phyloP scores from a whole-genome alignment of 2,888 invertebrate species.

The Terebella lapidaria region DNA sequence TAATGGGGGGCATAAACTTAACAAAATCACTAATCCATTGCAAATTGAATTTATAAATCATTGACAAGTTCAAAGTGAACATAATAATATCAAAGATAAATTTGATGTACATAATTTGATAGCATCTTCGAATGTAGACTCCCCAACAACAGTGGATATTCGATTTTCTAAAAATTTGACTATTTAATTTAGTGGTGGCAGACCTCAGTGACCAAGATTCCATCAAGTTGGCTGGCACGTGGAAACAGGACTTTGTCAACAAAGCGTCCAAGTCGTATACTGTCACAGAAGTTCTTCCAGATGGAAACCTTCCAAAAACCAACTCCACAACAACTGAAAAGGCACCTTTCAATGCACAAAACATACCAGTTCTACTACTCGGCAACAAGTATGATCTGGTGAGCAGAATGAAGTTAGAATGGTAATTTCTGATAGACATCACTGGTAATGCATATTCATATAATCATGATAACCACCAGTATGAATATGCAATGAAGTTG shows the following conservation, averaged over 20 bases:
- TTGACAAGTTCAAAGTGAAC: neutral
- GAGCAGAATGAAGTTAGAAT: too few relatives aligned
- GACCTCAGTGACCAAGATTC: constrained; percentile 7
- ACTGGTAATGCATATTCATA: too few relatives aligned
- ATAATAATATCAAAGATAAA: neutral
- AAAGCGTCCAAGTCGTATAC: neutral
- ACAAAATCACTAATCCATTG: too few relatives aligned
- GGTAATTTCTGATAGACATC: too few relatives aligned
- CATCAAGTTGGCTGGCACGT: constrained; percentile 9
- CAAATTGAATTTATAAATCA: neutral
- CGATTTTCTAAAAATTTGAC: neutral
- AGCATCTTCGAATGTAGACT: too few relatives aligned
- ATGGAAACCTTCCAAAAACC: neutral
- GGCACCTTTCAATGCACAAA: neutral
- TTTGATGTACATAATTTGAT: too few relatives aligned
- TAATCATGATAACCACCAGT: too few relatives aligned
- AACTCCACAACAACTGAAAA: neutral
- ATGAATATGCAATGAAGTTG: too few relatives aligned
- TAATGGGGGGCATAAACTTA: too few relatives aligned
- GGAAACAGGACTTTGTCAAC: constrained; percentile 14
- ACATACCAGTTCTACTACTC: constrained; percentile 7
- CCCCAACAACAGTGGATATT: too few relatives aligned
- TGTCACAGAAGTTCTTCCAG: neutral
- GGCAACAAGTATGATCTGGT: constrained; percentile 14
- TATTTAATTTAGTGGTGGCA: constrained; percentile 9